Evolutionary conservation across 2,113 vertebrate genomes (phyloP).

Genomic region (Psammodynastes pulverulentus): DNA sequence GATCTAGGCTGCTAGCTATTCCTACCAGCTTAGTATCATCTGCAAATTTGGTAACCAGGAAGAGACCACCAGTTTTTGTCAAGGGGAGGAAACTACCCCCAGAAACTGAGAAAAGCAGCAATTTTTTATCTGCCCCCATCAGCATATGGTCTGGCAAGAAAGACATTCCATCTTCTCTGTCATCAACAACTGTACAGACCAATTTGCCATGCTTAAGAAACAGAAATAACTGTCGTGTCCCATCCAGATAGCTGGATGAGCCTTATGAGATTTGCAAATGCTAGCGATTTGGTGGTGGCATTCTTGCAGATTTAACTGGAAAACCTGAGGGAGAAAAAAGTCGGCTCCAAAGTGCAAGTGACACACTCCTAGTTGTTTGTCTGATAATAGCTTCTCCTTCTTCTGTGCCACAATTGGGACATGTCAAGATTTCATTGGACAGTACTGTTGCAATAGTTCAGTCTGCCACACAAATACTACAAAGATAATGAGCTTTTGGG

Average conservation of each 20-base stretch:
- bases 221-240: background rate
- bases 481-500: background rate
- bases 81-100: background rate
- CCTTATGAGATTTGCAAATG: background rate
- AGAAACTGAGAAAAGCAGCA: background rate
- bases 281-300: background rate
- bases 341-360: too few relatives aligned
- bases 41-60: too few relatives aligned
- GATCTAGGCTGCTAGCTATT: too few relatives aligned
- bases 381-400: background rate
- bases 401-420: background rate
- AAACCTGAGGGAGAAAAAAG: background rate
- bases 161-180: conserved; percentile 5
- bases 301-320: background rate
- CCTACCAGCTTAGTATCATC: too few relatives aligned
- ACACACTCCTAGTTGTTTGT: background rate
- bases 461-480: background rate
- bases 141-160: conserved; percentile 6
- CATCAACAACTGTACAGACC: background rate
- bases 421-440: background rate
- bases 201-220: background rate
- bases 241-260: background rate
- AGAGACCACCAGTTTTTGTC: background rate
- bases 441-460: background rate
- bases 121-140: background rate